Evolutionary conservation across 2,113 vertebrate species (phyloP), one percentile per base, ranked within the genome.

Genomic region (Cyphomyrus plagiostoma): DNA sequence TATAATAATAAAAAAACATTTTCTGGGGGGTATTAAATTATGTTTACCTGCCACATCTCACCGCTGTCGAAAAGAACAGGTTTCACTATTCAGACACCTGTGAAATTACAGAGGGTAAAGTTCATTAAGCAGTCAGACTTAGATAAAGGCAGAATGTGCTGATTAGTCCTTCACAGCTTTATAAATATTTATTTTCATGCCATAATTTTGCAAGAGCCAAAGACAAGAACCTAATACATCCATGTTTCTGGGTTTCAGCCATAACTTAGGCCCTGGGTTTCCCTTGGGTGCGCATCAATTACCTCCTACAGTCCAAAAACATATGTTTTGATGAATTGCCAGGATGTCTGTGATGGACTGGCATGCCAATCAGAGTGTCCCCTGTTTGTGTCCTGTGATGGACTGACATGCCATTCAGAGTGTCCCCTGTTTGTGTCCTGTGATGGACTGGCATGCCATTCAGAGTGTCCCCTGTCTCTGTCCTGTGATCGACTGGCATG

Each of bases 1-100:
- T 93, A 42, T 7, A 93, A 93, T 70, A 30, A 30, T 4, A 13
- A 70, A 70, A 66, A 11, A 10, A 94, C 90, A 93, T 93, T 93
- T 94, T 35, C 49, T 48, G 39, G 23, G 23, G 42, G 83, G 21
- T 94, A 94, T 92, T 92, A 92, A 92, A 93, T 94, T 92, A 4
- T 80, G 74, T 80, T 80, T 42, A 19, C 74, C 74, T 39, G 74
- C 35, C 30, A 42, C 74, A 19, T 94, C 93, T 92, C 66, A 90
- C 92, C 93, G 93, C 35, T 19, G 35, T 42, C 2, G 17, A 17
- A 77, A 77, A 17, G 35, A 42, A 77, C 4, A 17, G 15, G 35
- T 39, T 77, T 80, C 74, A 80, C 74, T 3, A 26, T 39, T 42
- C 30, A 39, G 74, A 42, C 6, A 42, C 74, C 30, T 80, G 74